Evolutionary conservation across 1,140 invertebrate species (phyloP).

Genomic region (Cotesia glomerata): DNA sequence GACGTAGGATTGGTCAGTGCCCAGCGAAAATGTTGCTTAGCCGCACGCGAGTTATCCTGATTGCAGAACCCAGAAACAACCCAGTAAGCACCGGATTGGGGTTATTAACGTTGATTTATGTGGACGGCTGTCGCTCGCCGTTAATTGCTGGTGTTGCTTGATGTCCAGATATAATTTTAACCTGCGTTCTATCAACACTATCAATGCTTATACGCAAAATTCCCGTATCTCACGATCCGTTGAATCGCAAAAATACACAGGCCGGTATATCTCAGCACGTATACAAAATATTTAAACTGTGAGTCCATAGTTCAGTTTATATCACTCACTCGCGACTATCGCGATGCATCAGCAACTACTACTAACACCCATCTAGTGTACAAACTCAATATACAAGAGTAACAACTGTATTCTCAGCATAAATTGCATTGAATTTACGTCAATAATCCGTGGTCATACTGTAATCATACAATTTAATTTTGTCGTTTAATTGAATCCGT

Average conservation of each 20-base stretch:
- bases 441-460: constrained; percentile 13
- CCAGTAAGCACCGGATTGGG: constrained; percentile 13
- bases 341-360: not conserved
- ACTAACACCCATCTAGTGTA: too few relatives aligned
- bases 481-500: constrained; percentile 18
- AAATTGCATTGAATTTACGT: constrained; percentile 2
- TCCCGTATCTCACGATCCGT: not conserved
- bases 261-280: not conserved
- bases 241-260: not conserved
- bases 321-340: not conserved
- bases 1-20: not conserved
- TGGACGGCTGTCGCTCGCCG: constrained; percentile 27
- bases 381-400: too few relatives aligned
- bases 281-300: not conserved
- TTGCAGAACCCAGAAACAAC: too few relatives aligned
- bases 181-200: constrained; percentile 4
- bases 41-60: constrained; percentile 18
- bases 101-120: constrained; percentile 33
- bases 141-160: constrained; percentile 28
- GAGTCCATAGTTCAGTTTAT: not conserved
- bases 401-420: too few relatives aligned
- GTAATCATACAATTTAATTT: constrained; percentile 22
- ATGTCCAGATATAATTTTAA: constrained; percentile 15
- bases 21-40: constrained; percentile 13
- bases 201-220: constrained; percentile 2